Evolutionary conservation across 2,888 invertebrate species (phyloP), one percentile per base, ranked within the genome.

Genomic region (Lasioglossum pauxillum): DNA sequence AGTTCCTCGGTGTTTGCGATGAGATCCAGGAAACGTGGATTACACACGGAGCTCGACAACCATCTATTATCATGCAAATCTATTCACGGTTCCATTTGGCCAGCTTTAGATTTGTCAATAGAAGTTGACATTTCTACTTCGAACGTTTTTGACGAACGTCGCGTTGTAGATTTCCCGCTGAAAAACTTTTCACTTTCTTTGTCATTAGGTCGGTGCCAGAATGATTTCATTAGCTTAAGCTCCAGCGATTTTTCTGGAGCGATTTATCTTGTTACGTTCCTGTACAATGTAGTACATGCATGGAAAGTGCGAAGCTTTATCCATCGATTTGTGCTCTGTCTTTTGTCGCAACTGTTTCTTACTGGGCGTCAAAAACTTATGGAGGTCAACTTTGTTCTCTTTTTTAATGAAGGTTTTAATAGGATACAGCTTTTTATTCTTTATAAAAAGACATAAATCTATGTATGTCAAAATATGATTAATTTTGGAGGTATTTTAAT

Each of bases 21-120:
- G 38, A 78, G 74, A 75, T 71, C 46, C 75, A 49, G 16, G n/a
- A 31, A 67, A 31, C 60, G n/a, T 19, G 75, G 31, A 84, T 72
- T 73, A 75, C 23, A 49, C 75, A 49, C 16, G 19, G 64, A 73
- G 80, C 75, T 72, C 38, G 72, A 60, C 57, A 75, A 75, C 74
- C 57, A 53, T 57, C 83, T 12, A 60, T 75, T 74, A 78, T 31
- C 60, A 78, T 78, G 78, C 60, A 83, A 83, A 83, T 84, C 46
- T 60, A 78, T 83, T 78, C 78, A 41, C 10, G n/a, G 16, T 78
- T 71, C 49, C 69, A 31, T 27, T 71, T 69, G 53, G 60, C 57
- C 46, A 38, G 64, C 74, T 35, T 83, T 53, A 46, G 60, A 74
- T 77, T 77, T 57, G 67, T 75, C 64, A 31, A 64, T 49, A 16